phyloP scores from a whole-genome alignment of 1,140 invertebrate species.

The Listronotus oregonensis region DNA sequence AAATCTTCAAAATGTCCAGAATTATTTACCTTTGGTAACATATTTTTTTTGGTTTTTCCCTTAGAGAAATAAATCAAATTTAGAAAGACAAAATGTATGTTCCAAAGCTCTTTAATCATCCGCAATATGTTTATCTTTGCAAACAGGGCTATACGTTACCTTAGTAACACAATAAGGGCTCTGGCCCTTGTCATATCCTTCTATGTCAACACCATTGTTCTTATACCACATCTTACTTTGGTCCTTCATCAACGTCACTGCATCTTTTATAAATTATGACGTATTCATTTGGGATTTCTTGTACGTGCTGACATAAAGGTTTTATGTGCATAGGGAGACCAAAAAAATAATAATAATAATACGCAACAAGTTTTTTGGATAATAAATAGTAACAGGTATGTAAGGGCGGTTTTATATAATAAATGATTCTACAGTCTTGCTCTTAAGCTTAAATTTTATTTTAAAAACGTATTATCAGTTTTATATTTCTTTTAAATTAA shows the following conservation, averaged over 20 bases:
- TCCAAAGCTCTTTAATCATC: slow-evolving; percentile 30
- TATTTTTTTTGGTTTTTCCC: background rate
- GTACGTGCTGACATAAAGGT: too few species aligned
- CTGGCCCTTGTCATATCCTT: slow-evolving; percentile 34
- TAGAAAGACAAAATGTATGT: slow-evolving; percentile 28
- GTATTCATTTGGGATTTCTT: slow-evolving; percentile 30
- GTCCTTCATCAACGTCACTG: slow-evolving; percentile 34
- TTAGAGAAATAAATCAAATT: slow-evolving; percentile 27
- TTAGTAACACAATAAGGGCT: slow-evolving; percentile 21
- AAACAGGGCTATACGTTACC: slow-evolving; percentile 22
- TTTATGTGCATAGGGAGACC: too few species aligned
- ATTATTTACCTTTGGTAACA: too few species aligned
- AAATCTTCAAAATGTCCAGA: too few species aligned
- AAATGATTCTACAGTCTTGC: too few species aligned
- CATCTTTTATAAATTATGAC: slow-evolving; percentile 35
- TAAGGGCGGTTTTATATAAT: too few species aligned
- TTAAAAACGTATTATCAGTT: too few species aligned
- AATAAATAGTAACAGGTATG: too few species aligned
- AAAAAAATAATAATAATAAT: too few species aligned
- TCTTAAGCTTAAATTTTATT: too few species aligned
- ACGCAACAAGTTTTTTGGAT: too few species aligned
- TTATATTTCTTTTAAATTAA: too few species aligned
- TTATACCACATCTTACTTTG: slow-evolving; percentile 33
- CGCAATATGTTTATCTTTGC: slow-evolving; percentile 33
- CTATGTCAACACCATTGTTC: slow-evolving; percentile 37